Base-by-base conservation (phyloP, 1,140 invertebrate species). In the Drosophila malerkotliana region DNA sequence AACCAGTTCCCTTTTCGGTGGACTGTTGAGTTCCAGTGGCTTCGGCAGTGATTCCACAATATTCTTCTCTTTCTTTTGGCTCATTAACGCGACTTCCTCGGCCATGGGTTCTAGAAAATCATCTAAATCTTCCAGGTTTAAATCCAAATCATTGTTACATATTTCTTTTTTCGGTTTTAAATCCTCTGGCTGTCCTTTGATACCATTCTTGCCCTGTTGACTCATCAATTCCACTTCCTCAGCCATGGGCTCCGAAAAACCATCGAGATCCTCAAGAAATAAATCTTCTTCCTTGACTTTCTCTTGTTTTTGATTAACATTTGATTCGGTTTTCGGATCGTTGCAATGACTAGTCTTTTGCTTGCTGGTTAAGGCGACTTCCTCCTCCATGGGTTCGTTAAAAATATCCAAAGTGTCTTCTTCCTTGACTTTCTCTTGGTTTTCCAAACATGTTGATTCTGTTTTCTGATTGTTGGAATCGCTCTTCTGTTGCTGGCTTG, bases 51-150 rank as follows among this genome's bases (percentile, higher is more conserved):
- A 15, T 26, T 47, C 41, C 15, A 18, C 15, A 4, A 18, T 0
- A 7, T 24, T 47, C 10, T 26, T 4, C 26, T 48, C 14, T 18
- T 51, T 37, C 14, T 12, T 28, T n/a, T 61, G 30, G 26, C 39
- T 54, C 7, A 66, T 53, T 7, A 81, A 18, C 14, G 24, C 15
- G 6, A 72, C 56, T 54, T 90, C 88, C 30, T 90, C 88, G 1
- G 69, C 76, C 63, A 89, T 67, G 21, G 87, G 87, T 9, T 89
- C 81, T n/a, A 90, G 53, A 41, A 90, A 90, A 37, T 76, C 78
- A 34, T 81, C 69, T 4, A 83, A 63, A 63, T 89, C 74, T n/a
- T 48, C 56, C 15, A 15, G 10, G 4, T 18, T 7, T 47, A 47
- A 12, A 9, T 45, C 26, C 6, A 58, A 9, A 5, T 32, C 26